Base-by-base conservation (phyloP, 2,888 invertebrate genomes). In the Ferrisia virgata region DNA sequence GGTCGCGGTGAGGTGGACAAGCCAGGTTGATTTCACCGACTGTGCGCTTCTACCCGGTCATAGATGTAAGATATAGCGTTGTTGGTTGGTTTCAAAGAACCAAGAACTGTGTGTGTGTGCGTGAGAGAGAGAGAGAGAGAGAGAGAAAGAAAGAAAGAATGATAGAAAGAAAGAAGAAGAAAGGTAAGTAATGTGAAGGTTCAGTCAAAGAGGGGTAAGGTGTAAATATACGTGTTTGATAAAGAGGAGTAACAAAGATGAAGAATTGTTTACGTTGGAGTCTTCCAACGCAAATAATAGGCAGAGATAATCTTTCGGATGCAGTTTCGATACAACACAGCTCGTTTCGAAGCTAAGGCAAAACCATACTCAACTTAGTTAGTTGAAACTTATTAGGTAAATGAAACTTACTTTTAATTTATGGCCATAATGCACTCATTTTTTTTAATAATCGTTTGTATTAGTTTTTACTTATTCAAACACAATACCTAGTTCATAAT, bases 11-110 rank as follows among this genome's bases (percentile, higher is more conserved):
- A 31, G 43, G 80, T 80, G 80, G 82, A 82, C 82, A 31, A 82
- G 82, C 82, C 82, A 82, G 82, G 64, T 82, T 82, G 82, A 82
- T 82, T 82, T 82, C 82, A 64, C 64, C 82, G 82, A 39, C 82
- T 82, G 64, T 25, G 82, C 36, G 36, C 72, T 76, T 25, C 72
- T 76, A 76, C 72, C 72, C 22, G 22, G 72, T 22, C 72, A 36
- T 76, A 76, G 72, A 76, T 76, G 72, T 76, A 76, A 53, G 72
- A 76, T 76, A 76, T 22, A 33, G 36, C 36, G 36, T 76, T 18
- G 72, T 76, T 36, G 33, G 72, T 18, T 76, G 33, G 72, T 22
- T 76, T 76, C 36, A 31, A 33, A 18, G 72, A 31, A 31, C 31
- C n/a, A n/a, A n/a, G n/a, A n/a, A n/a, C n/a, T n/a, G n/a, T n/a